Evolutionary conservation across 2,113 vertebrate species (phyloP), one percentile per base, ranked within the genome.

Genomic region (Sardina pilchardus): DNA sequence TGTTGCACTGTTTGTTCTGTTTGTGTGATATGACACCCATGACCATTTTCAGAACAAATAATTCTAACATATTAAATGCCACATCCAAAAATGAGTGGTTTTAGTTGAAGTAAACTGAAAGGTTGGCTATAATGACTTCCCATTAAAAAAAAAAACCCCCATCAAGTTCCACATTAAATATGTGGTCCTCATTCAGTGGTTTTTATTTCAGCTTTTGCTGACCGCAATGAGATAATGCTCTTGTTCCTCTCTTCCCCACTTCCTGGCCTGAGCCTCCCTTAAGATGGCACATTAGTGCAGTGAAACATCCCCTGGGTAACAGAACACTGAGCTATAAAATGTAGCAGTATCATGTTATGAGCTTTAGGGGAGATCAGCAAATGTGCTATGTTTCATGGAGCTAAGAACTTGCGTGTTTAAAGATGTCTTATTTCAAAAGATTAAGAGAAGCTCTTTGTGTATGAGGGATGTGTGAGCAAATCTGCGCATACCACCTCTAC

Each of bases 221-320:
- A 78, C 71, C 71, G 5, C 71, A 78, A 78, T 78, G 71, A 78
- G 71, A 78, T 78, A 78, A 78, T 78, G 71, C 30, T 78, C 30
- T 78, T 78, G 71, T 78, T 78, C 34, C 3, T 34, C 34, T 17
- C 14, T 34, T 78, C 2, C 17, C 12, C 14, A 16, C 16, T 78
- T 78, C 71, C 71, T 78, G 71, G 30, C 30, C 17, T 16, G 3
- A 26, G 63, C 26, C 26, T 24, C 53, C 34, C 34, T 78, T 78
- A 78, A 78, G 71, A 78, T 78, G 71, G 71, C 71, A 78, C 71
- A 78, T 78, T 78, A 39, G 71, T 3, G 71, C 4, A 78, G 71
- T 78, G 3, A 78, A 78, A 34, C 16, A 36, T 34, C 71, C 71
- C 30, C 16, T 78, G 30, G 71, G 71, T 78, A 34, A 34, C 30